Evolutionary conservation across 1,140 invertebrate species (phyloP).

Genomic region (Drosophila sproati): DNA sequence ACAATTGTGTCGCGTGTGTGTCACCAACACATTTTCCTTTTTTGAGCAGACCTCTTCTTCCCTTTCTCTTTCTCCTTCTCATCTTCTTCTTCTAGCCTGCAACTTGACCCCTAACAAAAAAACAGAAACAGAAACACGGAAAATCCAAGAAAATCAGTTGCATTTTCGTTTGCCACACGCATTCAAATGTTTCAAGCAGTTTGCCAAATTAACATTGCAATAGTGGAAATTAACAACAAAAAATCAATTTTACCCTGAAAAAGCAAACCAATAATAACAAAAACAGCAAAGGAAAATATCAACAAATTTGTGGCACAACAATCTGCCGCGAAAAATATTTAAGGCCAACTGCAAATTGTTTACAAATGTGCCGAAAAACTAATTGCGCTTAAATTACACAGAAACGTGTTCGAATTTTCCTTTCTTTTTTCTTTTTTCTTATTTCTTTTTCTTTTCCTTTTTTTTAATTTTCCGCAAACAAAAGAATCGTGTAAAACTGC

Average conservation of each 20-base stretch:
- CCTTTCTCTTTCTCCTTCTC: background rate
- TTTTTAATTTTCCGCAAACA: background rate
- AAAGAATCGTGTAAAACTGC: slow-evolving; percentile 7
- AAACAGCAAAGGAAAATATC: slow-evolving; percentile 39
- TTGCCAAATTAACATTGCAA: slow-evolving; percentile 5
- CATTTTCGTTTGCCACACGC: slow-evolving; percentile 13
- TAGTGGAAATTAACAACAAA: slow-evolving; percentile 44
- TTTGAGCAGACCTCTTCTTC: slow-evolving; percentile 5
- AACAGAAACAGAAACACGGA: no score
- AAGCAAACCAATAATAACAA: slow-evolving; percentile 5
- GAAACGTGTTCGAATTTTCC: background rate
- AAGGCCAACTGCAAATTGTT: slow-evolving; percentile 55
- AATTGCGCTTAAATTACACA: slow-evolving; percentile 78
- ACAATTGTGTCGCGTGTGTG: slow-evolving; percentile 58
- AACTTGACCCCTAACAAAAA: slow-evolving; percentile 33
- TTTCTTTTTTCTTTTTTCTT: no score
- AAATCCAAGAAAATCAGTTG: slow-evolving; percentile 7
- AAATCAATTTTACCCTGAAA: slow-evolving; percentile 68
- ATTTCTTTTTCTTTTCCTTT: background rate
- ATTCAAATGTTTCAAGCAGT: slow-evolving; percentile 74
- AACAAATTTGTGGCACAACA: slow-evolving; percentile 39
- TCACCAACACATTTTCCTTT: slow-evolving; percentile 10
- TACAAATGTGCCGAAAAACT: slow-evolving; percentile 60
- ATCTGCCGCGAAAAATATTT: slow-evolving; percentile 33
- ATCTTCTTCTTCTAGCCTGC: background rate